Evolutionary conservation across 2,797 vertebrate species (phyloP).

Genomic region (Lycodopsis pacificus): DNA sequence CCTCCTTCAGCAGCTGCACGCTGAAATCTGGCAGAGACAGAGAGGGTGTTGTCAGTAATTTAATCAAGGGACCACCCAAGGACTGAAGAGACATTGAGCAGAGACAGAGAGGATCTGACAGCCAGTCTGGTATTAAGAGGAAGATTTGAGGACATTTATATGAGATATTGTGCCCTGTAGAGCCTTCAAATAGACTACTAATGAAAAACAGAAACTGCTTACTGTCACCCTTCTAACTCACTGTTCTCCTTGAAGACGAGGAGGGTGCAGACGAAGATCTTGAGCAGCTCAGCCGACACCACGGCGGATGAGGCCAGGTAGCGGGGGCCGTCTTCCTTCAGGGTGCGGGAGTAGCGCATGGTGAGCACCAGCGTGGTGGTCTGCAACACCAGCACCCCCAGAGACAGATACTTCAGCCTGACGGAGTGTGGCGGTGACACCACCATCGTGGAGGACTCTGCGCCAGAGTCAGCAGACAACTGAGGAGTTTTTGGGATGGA

Average conservation of each 20-base stretch:
- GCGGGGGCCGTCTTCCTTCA: slow-evolving; percentile 92
- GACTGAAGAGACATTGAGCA: background rate
- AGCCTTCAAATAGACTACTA: background rate
- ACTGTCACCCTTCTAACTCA: slow-evolving; percentile 62
- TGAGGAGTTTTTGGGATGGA: slow-evolving; percentile 13
- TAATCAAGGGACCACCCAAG: slow-evolving; percentile 5
- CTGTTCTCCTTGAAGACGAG: slow-evolving; percentile 91
- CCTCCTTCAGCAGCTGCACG: slow-evolving; percentile 88
- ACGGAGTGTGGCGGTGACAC: slow-evolving; percentile 25
- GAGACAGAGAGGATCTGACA: background rate
- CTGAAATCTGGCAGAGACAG: slow-evolving; percentile 86
- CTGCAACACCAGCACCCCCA: slow-evolving; percentile 96
- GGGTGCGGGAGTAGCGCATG: slow-evolving; percentile 97
- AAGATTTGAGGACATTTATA: background rate
- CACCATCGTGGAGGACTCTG: slow-evolving; percentile 22
- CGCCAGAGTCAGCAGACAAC: background rate
- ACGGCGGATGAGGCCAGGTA: slow-evolving; percentile 98
- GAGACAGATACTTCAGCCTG: slow-evolving; percentile 92
- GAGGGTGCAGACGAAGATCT: slow-evolving; percentile 90
- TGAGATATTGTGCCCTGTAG: background rate
- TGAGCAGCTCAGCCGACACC: slow-evolving; percentile 93
- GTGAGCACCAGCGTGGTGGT: slow-evolving; percentile 96
- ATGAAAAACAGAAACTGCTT: background rate
- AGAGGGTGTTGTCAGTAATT: slow-evolving; percentile 14
- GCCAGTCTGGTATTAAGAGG: background rate